A percentile compares a stretch with the other conserved stretches of the same genome.
Conservation (phyloP, 2,888 invertebrate species). For the Luperina testacea region DNA sequence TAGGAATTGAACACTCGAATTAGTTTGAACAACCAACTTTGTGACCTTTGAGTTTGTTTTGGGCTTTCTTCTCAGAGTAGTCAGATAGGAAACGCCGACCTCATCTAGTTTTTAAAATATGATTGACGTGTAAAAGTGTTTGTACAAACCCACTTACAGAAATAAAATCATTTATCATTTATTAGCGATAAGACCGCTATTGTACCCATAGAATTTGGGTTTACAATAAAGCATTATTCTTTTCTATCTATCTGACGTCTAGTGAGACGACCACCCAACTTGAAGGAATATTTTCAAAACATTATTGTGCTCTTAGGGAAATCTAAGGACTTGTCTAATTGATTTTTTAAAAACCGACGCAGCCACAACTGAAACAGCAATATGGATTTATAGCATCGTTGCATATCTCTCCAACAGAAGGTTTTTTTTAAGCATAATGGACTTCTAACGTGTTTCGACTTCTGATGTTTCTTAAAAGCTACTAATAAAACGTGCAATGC, state of each 20-base stretch:
- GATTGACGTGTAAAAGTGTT: too few species aligned
- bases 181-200: too few species aligned
- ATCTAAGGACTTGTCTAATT: background rate
- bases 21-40: too few species aligned
- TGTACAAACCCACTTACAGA: background rate
- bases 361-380: background rate
- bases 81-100: too few species aligned
- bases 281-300: background rate
- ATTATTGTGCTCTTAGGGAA: too few species aligned
- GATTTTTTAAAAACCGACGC: background rate
- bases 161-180: background rate
- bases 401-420: background rate
- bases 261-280: background rate
- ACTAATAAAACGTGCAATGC: constrained; percentile 17
- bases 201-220: background rate
- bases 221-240: background rate
- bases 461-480: constrained; percentile 19
- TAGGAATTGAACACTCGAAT: too few species aligned
- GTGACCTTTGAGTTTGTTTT: too few species aligned
- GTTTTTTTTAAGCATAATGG: background rate
- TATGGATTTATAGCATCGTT: background rate
- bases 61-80: too few species aligned
- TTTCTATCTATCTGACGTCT: background rate
- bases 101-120: too few species aligned
- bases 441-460: background rate